phyloP scores from a whole-genome alignment of 2,113 vertebrate species.

The Amazona vittata region DNA sequence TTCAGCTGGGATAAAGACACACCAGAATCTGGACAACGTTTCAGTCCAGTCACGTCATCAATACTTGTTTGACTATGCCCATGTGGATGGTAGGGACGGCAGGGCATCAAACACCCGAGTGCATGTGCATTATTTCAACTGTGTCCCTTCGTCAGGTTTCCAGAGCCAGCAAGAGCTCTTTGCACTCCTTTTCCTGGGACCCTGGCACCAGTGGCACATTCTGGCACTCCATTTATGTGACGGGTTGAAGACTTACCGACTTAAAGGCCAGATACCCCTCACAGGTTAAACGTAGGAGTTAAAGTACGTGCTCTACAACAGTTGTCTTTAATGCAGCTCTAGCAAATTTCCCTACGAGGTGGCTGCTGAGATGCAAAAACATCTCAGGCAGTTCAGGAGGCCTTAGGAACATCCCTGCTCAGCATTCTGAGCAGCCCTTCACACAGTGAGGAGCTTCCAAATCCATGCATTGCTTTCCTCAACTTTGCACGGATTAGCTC shows the following conservation, averaged over 20 bases:
- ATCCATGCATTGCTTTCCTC: not conserved
- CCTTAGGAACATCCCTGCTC: not conserved
- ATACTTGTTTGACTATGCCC: not conserved
- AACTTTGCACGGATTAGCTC: conserved; percentile 14
- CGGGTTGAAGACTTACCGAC: not conserved
- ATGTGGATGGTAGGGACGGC: not conserved
- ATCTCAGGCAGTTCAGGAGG: not conserved
- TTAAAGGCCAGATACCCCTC: not conserved
- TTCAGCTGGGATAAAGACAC: not conserved
- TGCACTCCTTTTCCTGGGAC: not conserved
- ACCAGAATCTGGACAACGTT: not conserved
- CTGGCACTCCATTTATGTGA: not conserved
- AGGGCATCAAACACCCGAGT: not conserved
- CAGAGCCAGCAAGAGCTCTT: not conserved
- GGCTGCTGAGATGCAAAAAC: not conserved
- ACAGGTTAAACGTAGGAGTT: not conserved
- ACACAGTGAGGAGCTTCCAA: not conserved
- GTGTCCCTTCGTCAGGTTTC: not conserved
- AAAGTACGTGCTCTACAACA: not conserved
- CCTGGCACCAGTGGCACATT: not conserved
- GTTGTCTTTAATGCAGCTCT: fast-evolving
- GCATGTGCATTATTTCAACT: not conserved
- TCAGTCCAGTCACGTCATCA: not conserved
- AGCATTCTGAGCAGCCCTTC: not conserved
- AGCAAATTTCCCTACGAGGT: not conserved